Percentiles rank a stretch among this genome's conserved stretches.
phyloP scores from a whole-genome alignment of 1,140 invertebrate genomes.

The Antheraea pernyi region DNA sequence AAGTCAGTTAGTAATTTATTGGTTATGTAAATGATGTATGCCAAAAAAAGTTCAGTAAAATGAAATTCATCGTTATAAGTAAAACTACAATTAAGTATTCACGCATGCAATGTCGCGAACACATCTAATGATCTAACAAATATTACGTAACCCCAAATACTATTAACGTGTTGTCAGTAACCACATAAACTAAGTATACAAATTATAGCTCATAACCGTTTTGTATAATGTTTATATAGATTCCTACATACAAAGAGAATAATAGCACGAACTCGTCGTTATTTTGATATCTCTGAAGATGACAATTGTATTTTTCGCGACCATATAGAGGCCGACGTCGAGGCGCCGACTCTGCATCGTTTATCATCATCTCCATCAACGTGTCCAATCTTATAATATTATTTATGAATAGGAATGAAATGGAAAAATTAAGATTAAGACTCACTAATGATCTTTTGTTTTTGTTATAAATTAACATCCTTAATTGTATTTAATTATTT shows the following conservation, averaged over 20 bases:
- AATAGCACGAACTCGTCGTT: slow-evolving; percentile 53
- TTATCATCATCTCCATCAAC: slow-evolving; percentile 68
- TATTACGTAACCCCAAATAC: too few relatives aligned
- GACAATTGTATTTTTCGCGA: slow-evolving; percentile 76
- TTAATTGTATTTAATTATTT: too few relatives aligned
- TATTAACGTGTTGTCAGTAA: too few relatives aligned
- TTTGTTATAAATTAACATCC: background rate
- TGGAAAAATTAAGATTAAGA: slow-evolving; percentile 5
- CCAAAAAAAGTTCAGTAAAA: too few relatives aligned
- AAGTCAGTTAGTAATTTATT: too few relatives aligned
- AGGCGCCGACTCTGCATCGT: slow-evolving; percentile 66
- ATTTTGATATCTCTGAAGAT: slow-evolving; percentile 76
- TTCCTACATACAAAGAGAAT: background rate
- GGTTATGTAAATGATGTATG: too few relatives aligned
- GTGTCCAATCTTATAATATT: slow-evolving; percentile 60
- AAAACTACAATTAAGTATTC: too few relatives aligned
- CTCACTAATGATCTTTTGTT: background rate
- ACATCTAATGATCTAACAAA: too few relatives aligned
- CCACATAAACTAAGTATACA: too few relatives aligned
- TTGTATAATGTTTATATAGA: background rate
- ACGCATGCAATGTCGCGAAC: too few relatives aligned
- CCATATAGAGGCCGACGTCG: slow-evolving; percentile 58
- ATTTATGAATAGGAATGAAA: slow-evolving; percentile 54
- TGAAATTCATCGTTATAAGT: too few relatives aligned
- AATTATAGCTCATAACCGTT: background rate